Evolutionary conservation across 2,797 vertebrate genomes (phyloP), one percentile per base, ranked within the genome.

Genomic region (Eleutherodactylus coqui): DNA sequence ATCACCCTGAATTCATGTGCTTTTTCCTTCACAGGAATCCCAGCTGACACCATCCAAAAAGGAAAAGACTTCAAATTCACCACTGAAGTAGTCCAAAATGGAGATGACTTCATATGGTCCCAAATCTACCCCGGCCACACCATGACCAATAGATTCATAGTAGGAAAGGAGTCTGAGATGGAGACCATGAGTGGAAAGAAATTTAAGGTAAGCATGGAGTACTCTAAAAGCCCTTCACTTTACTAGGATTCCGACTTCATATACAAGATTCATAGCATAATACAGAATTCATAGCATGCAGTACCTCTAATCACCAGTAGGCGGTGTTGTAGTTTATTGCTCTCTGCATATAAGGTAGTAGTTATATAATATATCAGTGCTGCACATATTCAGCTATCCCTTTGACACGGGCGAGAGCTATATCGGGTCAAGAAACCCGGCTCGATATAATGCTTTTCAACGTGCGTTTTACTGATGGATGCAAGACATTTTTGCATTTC

Each of bases 51-150:
- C 88, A 91, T 91, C 0, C 93, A 96, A 89, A 96, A 94, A 91
- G 96, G 96, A 47, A 96, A 93, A 32, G 94, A 96, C 87, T 96
- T 95, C 92, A 98, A 97, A 92, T 89, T 95, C 49, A 84, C 96
- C 91, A 96, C 96, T 0, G 97, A 98, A 89, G 93, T 99, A 78
- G 88, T 93, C 36, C 96, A 99, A 93, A 93, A 94, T 0, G 97
- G 96, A 4, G 89, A 96, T 16, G 85, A 95, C 89, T 97, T 88
- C 90, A 89, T 90, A 67, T 99, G 97, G 97, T 93, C 93, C 0
- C 96, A 96, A 88, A 51, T 93, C 75, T 97, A 96, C 90, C 95
- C 97, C 0, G 89, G 93, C 93, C 90, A 53, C 11, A 94, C 86
- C 79, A 95, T 95, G 32, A 93, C 89, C 86, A 97, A 97, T 86